Evolutionary conservation across 1,140 invertebrate species (phyloP).

Genomic region (Caerostris extrusa): DNA sequence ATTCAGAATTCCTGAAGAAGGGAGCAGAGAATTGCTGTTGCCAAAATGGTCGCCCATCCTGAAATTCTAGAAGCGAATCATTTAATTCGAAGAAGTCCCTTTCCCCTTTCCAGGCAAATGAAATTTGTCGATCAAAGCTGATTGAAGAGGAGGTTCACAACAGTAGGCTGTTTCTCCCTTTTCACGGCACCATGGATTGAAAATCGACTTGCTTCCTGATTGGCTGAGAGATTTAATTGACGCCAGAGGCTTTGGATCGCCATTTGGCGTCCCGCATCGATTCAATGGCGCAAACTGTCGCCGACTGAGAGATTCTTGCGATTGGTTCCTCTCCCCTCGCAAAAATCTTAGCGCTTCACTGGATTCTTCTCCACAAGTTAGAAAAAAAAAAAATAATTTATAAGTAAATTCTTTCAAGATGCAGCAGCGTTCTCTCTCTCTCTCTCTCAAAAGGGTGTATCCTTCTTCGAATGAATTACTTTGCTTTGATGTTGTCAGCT

Average conservation of each 20-base stretch:
- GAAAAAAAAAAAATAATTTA: neutral
- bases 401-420: slow-evolving; percentile 39
- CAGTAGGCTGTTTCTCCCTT: slow-evolving; percentile 20
- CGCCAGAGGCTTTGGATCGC: slow-evolving; percentile 71
- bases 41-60: slow-evolving; percentile 2
- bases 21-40: neutral
- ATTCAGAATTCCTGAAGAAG: neutral
- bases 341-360: slow-evolving; percentile 46
- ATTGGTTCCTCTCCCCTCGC: neutral
- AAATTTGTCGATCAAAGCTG: slow-evolving; percentile 46
- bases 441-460: slow-evolving; percentile 42
- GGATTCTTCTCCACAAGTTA: neutral
- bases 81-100: slow-evolving; percentile 20
- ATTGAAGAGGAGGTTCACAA: slow-evolving; percentile 13
- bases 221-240: slow-evolving; percentile 76
- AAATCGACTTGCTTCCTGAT: slow-evolving; percentile 76
- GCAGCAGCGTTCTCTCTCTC: neutral
- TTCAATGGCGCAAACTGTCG: slow-evolving; percentile 43
- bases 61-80: neutral
- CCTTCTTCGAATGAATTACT: slow-evolving; percentile 62
- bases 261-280: slow-evolving; percentile 77
- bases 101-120: slow-evolving; percentile 39
- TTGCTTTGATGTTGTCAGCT: slow-evolving; percentile 69
- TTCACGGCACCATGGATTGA: slow-evolving; percentile 75
- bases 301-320: slow-evolving; percentile 39